Base-by-base conservation (phyloP, 2,888 invertebrate species). In the Panzeria rudis region DNA sequence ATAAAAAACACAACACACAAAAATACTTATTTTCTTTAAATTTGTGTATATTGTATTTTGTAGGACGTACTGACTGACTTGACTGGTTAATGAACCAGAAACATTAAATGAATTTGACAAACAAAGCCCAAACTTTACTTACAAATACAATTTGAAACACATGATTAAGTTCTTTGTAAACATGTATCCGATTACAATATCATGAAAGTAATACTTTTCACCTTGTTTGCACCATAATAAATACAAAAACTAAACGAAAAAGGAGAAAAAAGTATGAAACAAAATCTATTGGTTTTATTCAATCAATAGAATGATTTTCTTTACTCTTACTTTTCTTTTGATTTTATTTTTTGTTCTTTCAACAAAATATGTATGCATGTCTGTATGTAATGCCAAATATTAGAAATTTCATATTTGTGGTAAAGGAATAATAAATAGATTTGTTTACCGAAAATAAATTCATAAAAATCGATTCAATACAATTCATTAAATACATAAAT, bases 21-120 rank as follows among this genome's bases (percentile, higher is more conserved):
- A 11, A 25, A 54, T 15, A 15, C 25, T 15, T 29, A 64, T 54
- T 64, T 76, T 76, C 41, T 47, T 47, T n/a, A n/a, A n/a, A 29
- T 15, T 50, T 62, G 54, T 64, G 29, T 29, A 29, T 29, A 5
- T 29, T 29, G 29, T 29, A 29, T 29, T 4, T 29, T 4, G 3
- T 2, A 29, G 29, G 3, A 29, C 5, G 29, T 5, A 2, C 29
- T 29, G 29, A 29, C 2, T 2, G 29, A n/a, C 50, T 62, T 50
- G 61, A 11, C 15, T 32, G 20, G 20, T 32, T 68, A 77, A 77
- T 77, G 76, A 66, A 59, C 13, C 66, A 56, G 66, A 66, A 66
- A 77, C 47, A 68, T 47, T 68, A 68, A 68, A 77, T 68, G 68
- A 64, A 76, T 76, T 20, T 23, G 44, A 76, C 56, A 54, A 75